phyloP scores from a whole-genome alignment of 2,797 vertebrate species.

The Molossus alvarezi region DNA sequence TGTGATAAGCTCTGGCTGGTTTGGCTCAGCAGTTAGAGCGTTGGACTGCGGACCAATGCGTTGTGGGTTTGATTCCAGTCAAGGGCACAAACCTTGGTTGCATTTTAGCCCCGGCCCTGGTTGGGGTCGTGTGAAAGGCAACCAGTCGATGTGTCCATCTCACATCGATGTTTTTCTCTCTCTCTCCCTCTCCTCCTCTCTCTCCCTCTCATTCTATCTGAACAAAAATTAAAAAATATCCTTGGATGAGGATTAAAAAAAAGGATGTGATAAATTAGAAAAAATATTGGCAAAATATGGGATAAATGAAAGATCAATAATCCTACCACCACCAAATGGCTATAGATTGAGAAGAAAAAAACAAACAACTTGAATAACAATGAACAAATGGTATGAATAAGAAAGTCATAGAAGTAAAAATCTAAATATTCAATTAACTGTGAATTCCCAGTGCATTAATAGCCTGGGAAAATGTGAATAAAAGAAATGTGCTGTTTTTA shows the following conservation, averaged over 20 bases:
- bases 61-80: no score
- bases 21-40: no score
- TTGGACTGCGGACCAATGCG: no score
- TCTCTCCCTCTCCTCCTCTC: no score
- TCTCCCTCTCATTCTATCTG: no score
- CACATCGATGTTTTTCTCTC: no score
- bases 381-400: background rate
- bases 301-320: background rate
- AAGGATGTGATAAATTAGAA: background rate
- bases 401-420: background rate
- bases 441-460: background rate
- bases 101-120: no score
- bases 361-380: background rate
- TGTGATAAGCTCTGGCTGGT: background rate
- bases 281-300: background rate
- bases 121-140: no score
- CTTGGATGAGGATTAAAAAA: no score
- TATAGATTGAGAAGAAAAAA: background rate
- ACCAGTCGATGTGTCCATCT: no score
- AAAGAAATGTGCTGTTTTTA: conserved; percentile 21
- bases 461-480: background rate
- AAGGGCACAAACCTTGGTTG: no score
- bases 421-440: background rate
- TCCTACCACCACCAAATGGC: background rate
- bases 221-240: no score